A percentile compares a stretch with the other conserved stretches of the same genome.
phyloP scores from a whole-genome alignment of 2,797 vertebrate species.

The Mus spretus region DNA sequence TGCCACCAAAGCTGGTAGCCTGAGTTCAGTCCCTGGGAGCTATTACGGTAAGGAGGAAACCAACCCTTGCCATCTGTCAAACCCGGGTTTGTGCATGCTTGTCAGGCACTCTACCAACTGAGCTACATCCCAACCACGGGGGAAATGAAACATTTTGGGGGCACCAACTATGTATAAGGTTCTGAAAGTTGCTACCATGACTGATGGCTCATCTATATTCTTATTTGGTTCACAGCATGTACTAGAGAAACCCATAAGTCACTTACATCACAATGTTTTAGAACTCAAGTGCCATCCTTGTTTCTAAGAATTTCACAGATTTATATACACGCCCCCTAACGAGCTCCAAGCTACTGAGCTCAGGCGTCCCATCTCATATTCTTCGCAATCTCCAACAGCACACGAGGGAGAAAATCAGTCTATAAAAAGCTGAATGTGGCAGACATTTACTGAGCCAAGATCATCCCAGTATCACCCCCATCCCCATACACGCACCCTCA shows the following conservation, averaged over 20 bases:
- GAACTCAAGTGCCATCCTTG: constrained; percentile 22
- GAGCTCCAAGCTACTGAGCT: neutral
- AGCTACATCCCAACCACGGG: neutral
- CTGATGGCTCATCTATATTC: neutral
- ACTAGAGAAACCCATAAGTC: neutral
- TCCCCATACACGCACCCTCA: too few species aligned
- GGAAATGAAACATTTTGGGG: neutral
- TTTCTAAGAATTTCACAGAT: constrained; percentile 19
- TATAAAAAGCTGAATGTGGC: constrained; percentile 16
- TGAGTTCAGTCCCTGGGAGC: neutral
- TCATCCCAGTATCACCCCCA: neutral
- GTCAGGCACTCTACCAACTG: too few species aligned
- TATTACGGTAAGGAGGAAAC: neutral
- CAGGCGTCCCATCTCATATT: neutral
- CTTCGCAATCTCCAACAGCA: neutral
- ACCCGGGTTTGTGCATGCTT: neutral
- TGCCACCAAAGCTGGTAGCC: neutral
- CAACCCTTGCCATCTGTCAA: neutral
- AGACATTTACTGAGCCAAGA: constrained; percentile 27
- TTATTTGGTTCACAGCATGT: neutral
- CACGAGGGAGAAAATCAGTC: neutral
- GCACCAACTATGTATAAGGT: neutral
- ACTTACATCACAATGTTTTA: neutral
- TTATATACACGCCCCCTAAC: neutral
- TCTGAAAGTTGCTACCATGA: constrained; percentile 3